Conservation (phyloP, 2,113 vertebrate genomes). For the Pygoscelis antarcticus region DNA sequence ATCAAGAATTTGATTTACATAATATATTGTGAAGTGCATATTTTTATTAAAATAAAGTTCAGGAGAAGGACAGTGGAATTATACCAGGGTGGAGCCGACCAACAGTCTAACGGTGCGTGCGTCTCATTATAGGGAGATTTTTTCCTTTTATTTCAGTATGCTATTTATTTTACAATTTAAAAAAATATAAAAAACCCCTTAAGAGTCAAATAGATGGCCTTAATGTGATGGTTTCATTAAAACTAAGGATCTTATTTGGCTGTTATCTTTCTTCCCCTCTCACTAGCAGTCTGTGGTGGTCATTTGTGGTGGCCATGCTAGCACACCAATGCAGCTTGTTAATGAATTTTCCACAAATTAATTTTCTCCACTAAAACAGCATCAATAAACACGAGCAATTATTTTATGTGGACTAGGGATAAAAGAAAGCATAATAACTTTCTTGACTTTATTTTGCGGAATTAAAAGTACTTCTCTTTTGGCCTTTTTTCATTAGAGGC, state of each 20-base stretch:
- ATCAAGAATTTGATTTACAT: conserved; percentile 1
- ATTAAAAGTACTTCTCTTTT: not conserved
- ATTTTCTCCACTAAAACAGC: conserved; percentile 74
- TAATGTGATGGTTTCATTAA: conserved; percentile 13
- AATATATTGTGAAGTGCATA: not conserved
- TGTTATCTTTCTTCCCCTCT: not conserved
- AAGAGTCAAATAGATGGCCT: not conserved
- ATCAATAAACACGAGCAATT: conserved; percentile 76
- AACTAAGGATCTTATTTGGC: not conserved
- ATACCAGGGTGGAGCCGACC: not conserved
- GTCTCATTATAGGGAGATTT: not conserved
- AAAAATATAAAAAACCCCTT: not conserved
- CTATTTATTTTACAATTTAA: not conserved
- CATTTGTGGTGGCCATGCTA: conserved; percentile 65
- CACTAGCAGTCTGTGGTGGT: conserved; percentile 15
- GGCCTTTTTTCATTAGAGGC: conserved; percentile 10
- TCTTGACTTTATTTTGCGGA: not conserved
- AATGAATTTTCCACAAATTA: conserved; percentile 81
- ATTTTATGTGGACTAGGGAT: conserved; percentile 36
- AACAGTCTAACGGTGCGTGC: no score
- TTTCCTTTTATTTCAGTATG: not conserved
- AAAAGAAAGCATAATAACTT: conserved; percentile 23
- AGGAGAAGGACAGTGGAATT: not conserved
- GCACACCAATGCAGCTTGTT: conserved; percentile 74
- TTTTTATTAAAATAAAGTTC: not conserved